These are phyloP conservation scores for Dinocampus coccinellae DNA, from an alignment of 2,888 invertebrate species.

Conservation along the genomic window DNA sequence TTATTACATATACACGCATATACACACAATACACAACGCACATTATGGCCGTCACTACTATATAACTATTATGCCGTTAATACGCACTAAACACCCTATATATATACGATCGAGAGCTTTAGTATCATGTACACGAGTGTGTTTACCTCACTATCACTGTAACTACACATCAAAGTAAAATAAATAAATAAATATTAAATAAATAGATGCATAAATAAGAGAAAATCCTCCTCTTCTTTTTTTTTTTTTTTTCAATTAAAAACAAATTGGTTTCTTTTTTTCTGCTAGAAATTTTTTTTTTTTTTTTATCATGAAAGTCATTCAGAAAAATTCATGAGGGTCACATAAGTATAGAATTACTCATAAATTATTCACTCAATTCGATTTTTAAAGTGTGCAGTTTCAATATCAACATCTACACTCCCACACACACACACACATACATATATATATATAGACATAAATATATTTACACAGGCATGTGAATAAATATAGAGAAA, in stretches of 20 bases:
- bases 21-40: slow-evolving; percentile 38
- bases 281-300: background rate
- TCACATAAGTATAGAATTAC: background rate
- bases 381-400: background rate
- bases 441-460: no score
- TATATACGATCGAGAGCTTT: slow-evolving; percentile 53
- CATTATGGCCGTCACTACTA: slow-evolving; percentile 53
- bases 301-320: background rate
- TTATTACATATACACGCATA: slow-evolving; percentile 35
- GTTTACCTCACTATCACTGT: slow-evolving; percentile 54
- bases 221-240: no score
- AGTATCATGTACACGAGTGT: slow-evolving; percentile 55
- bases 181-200: background rate
- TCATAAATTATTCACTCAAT: background rate
- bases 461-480: no score
- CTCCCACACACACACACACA: no score
- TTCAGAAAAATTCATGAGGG: background rate
- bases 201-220: no score
- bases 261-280: background rate
- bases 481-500: no score
- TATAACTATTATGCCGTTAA: slow-evolving; percentile 55
- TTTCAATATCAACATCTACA: no score
- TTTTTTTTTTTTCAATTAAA: no score
- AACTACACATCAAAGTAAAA: slow-evolving; percentile 36
- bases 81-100: slow-evolving; percentile 68